Percentiles rank a stretch among this genome's conserved stretches.
phyloP scores from a whole-genome alignment of 1,140 invertebrate species.

The Camponotus floridanus region DNA sequence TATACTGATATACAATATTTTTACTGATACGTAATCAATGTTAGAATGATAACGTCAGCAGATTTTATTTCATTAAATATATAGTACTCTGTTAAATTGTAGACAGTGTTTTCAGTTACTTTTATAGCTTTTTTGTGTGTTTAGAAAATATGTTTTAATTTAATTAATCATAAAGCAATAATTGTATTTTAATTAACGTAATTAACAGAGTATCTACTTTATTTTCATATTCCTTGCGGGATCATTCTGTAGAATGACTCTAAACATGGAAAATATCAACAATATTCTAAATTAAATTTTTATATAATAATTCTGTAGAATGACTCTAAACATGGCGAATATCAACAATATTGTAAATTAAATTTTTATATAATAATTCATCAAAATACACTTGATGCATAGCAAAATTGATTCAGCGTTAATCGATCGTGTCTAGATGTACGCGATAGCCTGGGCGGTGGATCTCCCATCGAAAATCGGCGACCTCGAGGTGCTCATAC shows the following conservation, averaged over 20 bases:
- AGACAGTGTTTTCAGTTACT: too few species aligned
- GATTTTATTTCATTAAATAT: too few species aligned
- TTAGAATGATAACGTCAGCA: too few species aligned
- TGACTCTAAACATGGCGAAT: neutral
- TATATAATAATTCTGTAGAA: neutral
- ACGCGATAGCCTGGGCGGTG: conserved; percentile 93
- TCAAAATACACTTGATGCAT: neutral
- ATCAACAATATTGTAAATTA: neutral
- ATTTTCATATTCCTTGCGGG: neutral
- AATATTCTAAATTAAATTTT: neutral
- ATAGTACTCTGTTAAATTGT: too few species aligned
- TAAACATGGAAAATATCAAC: conserved; percentile 8
- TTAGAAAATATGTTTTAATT: too few species aligned
- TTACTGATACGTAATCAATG: too few species aligned
- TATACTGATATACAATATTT: too few species aligned
- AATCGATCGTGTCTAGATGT: conserved; percentile 89
- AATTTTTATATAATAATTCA: neutral
- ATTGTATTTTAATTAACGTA: too few species aligned
- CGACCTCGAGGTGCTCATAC: conserved; percentile 91
- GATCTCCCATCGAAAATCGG: conserved; percentile 90
- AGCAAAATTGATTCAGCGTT: neutral
- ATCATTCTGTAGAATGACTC: neutral
- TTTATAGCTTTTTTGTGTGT: too few species aligned
- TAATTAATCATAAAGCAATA: too few species aligned
- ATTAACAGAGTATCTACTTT: neutral